Conservation (phyloP, 2,113 vertebrate genomes). For the Rhipidura dahli region DNA sequence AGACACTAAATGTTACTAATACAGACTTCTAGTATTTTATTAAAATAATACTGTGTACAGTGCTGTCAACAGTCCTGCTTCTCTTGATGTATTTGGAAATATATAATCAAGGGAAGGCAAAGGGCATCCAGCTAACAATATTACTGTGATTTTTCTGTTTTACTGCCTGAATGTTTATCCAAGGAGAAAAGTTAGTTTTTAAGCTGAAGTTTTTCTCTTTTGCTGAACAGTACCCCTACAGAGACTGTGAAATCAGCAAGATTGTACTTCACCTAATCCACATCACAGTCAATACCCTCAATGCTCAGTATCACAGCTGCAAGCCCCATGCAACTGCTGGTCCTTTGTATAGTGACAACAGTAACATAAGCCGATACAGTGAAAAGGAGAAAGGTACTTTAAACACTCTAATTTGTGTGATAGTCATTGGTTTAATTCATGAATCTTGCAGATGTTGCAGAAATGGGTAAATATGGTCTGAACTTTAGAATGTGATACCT, state of each 20-base stretch:
- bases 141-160: constrained; percentile 3
- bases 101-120: not conserved
- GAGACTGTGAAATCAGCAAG: constrained; percentile 97
- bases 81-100: not conserved
- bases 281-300: constrained; percentile 97
- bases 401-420: not conserved
- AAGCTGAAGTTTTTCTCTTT: constrained; percentile 40
- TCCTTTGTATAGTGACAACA: constrained; percentile 97
- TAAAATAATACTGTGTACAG: not conserved
- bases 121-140: not conserved
- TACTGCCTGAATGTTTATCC: constrained; percentile 11
- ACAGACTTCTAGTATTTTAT: not conserved
- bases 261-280: constrained; percentile 94
- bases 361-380: constrained; percentile 97
- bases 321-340: constrained; percentile 93
- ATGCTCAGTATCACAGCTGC: constrained; percentile 98
- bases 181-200: constrained; percentile 18
- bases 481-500: not conserved
- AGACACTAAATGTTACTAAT: not conserved
- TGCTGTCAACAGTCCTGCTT: not conserved
- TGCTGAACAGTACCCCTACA: constrained; percentile 88
- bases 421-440: not conserved
- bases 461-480: not conserved
- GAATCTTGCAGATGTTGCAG: not conserved
- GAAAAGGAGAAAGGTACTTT: constrained; percentile 96